Evolutionary conservation across 2,888 invertebrate species (phyloP), one percentile per base, ranked within the genome.

Genomic region (Odontothrips loti): DNA sequence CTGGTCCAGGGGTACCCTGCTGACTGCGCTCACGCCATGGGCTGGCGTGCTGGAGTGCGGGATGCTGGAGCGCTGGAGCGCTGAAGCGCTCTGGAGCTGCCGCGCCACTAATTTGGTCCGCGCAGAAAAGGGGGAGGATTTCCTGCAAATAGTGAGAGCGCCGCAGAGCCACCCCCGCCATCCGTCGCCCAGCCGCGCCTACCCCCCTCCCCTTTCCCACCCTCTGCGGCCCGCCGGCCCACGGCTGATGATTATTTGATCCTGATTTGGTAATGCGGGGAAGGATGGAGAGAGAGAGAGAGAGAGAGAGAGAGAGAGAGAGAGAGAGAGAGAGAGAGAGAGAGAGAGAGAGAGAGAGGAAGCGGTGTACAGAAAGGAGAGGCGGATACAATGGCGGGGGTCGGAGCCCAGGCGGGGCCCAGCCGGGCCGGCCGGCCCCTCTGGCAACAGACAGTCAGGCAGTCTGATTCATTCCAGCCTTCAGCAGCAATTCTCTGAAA

Each of bases 401-500:
- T 6, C 15, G 20, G 58, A 6, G 34, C 3, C 3, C 6, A 15
- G 58, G 15, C 58, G 20, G 58, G 58, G 1, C 58, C 58, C 10
- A 58, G 17, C 58, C 58, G 6, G 58, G 15, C 58, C n/a, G 58
- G n/a, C 20, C 58, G 20, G 58, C 11, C 58, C 58, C n/a, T 58
- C 58, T 58, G 58, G 58, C 58, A 58, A 68, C 68, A 75, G 68
- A 75, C 68, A 75, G 68, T 75, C 68, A 27, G 68, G 27, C 68
- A 75, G 68, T 27, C 68, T 75, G 68, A 75, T 75, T 75, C 68
- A 75, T 75, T 75, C 27, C 68, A 12, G 68, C 68, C 68, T 75
- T 75, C 68, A 75, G 68, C 68, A 27, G 68, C 68, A 75, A 75
- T 75, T 75, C 68, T 75, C 68, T 75, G 68, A 75, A 75, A 75